Evolutionary conservation across 2,888 invertebrate genomes (phyloP), one percentile per base, ranked within the genome.

Genomic region (Plemyria rubiginata): DNA sequence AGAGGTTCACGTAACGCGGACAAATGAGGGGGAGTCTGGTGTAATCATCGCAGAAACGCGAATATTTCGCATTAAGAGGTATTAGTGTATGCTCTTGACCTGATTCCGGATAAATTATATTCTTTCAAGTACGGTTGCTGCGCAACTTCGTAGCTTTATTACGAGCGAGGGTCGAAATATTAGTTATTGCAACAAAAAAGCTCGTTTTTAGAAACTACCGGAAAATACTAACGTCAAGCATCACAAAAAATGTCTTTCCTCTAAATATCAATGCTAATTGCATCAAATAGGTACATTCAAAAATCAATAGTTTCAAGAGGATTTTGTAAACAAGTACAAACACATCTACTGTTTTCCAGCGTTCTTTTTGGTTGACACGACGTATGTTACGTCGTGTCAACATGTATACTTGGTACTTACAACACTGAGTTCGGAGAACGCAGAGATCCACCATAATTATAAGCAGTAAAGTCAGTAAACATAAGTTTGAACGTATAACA

Each of bases 41-140:
- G 71, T 67, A 70, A 78, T 79, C 74, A 78, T 75, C 73, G 69
- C 74, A 72, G 71, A 73, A 72, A 69, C 73, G 67, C 70, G 69
- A 73, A 73, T 67, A 70, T 65, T 64, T 63, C 66, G 54, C 62
- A 60, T 66, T 55, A 74, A 66, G 73, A 68, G 67, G 77, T 75
- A 79, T 79, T 79, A 79, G 76, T 71, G 70, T 66, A 59, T 63
- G 69, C 70, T 77, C 80, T 81, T 82, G 81, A 81, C 81, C 82
- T 72, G 70, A 70, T 77, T 81, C 70, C 70, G 70, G 63, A 74
- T 71, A 73, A 72, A 72, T 75, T 74, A 73, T 78, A 77, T 73
- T 73, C 74, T 72, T 78, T 79, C 73, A 77, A 80, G 77, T 74
- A 74, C 70, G 66, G 67, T 68, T 66, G 50, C 62, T 59, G 57